Evolutionary conservation across 1,140 invertebrate species (phyloP).

Genomic region (Hesperophylax magnus): DNA sequence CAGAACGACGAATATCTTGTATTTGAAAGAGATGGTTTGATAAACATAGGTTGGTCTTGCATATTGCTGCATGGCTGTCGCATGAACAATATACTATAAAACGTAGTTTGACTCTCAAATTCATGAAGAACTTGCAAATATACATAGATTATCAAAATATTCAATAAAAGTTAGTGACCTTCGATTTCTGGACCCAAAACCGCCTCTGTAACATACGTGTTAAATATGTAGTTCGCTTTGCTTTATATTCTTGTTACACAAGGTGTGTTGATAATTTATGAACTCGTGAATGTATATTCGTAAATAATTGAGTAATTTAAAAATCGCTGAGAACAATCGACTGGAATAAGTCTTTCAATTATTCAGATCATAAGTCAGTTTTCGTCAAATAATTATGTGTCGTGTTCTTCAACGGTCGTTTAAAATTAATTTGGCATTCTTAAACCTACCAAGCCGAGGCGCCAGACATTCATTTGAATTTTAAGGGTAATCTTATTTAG

Average conservation of each 20-base stretch:
- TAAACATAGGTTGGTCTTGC: too few relatives aligned
- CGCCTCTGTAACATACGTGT: too few relatives aligned
- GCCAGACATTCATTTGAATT: constrained; percentile 49
- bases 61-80: too few relatives aligned
- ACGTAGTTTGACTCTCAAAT: too few relatives aligned
- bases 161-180: too few relatives aligned
- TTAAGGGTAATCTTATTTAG: constrained; percentile 15
- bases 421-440: constrained; percentile 47
- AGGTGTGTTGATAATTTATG: background rate
- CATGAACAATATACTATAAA: too few relatives aligned
- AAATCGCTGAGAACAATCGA: background rate
- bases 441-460: constrained; percentile 8
- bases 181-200: too few relatives aligned
- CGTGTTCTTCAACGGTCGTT: constrained; percentile 29
- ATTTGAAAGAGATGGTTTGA: too few relatives aligned
- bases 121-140: too few relatives aligned
- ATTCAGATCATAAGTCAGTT: background rate
- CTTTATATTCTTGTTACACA: background rate
- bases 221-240: too few relatives aligned
- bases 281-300: background rate
- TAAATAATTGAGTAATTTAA: background rate
- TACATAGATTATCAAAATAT: too few relatives aligned
- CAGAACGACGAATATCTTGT: too few relatives aligned
- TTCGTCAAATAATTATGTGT: constrained; percentile 34
- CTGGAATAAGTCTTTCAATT: background rate